phyloP scores from a whole-genome alignment of 2,113 vertebrate species.

The Actenoides hombroni region DNA sequence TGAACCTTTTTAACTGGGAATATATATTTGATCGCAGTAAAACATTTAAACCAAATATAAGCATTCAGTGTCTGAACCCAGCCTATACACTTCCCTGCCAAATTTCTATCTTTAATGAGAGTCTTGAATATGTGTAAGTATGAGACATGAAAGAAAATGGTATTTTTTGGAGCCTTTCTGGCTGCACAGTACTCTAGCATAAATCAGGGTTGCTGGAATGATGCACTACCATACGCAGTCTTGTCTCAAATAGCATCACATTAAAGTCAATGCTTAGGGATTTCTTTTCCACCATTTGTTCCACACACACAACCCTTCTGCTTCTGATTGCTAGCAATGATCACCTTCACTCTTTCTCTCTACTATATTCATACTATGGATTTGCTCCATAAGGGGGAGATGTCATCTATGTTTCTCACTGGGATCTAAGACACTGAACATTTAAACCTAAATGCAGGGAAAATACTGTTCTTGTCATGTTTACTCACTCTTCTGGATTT shows the following conservation, averaged over 20 bases:
- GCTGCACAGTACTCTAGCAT: neutral
- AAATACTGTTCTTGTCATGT: neutral
- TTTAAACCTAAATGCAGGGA: neutral
- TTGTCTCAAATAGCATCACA: neutral
- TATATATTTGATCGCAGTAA: neutral
- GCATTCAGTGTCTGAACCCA: neutral
- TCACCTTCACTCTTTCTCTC: neutral
- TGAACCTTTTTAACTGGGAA: neutral
- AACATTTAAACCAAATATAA: neutral
- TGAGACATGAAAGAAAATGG: neutral
- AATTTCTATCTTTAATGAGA: neutral
- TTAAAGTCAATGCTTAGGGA: neutral
- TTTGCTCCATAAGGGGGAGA: neutral
- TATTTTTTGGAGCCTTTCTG: neutral
- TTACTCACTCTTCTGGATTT: neutral
- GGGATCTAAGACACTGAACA: neutral
- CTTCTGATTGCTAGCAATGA: neutral
- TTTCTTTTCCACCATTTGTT: neutral
- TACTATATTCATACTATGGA: neutral
- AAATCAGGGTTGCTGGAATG: neutral
- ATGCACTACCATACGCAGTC: neutral
- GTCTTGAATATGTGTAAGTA: neutral
- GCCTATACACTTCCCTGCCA: neutral
- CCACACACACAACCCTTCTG: neutral
- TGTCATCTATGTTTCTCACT: neutral